Conservation (phyloP, 2,797 vertebrate species). For the Rallus crepitans region DNA sequence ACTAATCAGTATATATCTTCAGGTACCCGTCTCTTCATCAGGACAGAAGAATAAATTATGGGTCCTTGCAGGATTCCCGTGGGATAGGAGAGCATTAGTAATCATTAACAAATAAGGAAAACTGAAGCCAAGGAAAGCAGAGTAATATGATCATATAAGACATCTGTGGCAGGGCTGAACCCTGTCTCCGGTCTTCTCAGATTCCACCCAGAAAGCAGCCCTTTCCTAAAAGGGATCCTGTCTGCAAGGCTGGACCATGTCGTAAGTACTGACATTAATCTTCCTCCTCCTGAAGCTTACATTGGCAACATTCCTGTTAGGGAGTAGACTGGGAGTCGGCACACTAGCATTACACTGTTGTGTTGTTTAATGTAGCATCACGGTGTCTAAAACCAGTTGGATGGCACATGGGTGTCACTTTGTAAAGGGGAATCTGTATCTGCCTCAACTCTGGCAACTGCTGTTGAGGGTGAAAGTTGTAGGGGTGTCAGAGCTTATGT, state of each 20-base stretch:
- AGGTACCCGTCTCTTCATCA: not conserved
- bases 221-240: not conserved
- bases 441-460: not conserved
- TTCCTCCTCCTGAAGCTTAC: not conserved
- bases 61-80: not conserved
- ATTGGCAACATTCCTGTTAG: not conserved
- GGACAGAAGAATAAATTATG: not conserved
- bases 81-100: not conserved
- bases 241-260: not conserved
- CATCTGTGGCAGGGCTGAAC: not conserved
- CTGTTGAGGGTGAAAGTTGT: not conserved
- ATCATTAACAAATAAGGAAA: constrained; percentile 2
- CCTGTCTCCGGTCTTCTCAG: not conserved
- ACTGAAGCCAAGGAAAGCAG: not conserved
- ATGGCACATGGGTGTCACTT: not conserved
- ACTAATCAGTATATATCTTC: not conserved
- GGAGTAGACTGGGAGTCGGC: not conserved
- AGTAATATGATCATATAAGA: not conserved
- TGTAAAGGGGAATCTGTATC: not conserved
- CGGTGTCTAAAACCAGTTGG: not conserved
- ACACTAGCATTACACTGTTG: not conserved
- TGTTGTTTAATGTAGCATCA: not conserved
- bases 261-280: not conserved
- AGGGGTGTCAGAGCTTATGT: not conserved
- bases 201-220: not conserved